A percentile compares a stretch with the other conserved stretches of the same genome.
These are phyloP conservation scores for Bactericera cockerelli DNA, from an alignment of 1,140 invertebrate genomes.

Conservation along the genomic window DNA sequence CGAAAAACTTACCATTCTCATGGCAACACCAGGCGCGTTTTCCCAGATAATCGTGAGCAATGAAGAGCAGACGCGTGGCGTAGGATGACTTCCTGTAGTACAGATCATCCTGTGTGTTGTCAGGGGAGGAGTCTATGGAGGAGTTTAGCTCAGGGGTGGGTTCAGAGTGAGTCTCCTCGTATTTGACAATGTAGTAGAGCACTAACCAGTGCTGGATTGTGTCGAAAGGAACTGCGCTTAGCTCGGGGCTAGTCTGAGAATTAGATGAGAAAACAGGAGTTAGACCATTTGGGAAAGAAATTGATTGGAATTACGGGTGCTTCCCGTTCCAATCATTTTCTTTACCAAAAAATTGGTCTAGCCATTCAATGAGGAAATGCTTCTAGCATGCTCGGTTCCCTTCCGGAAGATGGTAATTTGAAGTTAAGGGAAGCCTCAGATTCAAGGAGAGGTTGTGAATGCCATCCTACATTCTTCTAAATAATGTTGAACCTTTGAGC, in stretches of 20 bases:
- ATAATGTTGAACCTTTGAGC: too few species aligned
- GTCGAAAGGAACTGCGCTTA: constrained; percentile 41
- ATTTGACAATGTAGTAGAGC: constrained; percentile 56
- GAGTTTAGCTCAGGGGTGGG: background rate
- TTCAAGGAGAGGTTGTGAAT: too few species aligned
- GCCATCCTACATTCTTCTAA: too few species aligned
- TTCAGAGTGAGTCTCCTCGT: constrained; percentile 25
- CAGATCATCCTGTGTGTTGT: background rate
- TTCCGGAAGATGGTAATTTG: too few species aligned
- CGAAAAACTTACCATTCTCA: constrained; percentile 7
- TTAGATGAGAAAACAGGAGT: too few species aligned
- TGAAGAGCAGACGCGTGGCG: constrained; percentile 62
- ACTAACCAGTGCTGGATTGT: constrained; percentile 67
- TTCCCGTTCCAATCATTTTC: too few species aligned
- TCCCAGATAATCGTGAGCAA: constrained; percentile 71
- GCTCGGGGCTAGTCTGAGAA: background rate
- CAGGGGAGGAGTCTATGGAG: background rate
- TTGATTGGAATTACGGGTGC: too few species aligned
- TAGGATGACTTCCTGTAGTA: constrained; percentile 31
- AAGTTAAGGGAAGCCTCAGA: too few species aligned
- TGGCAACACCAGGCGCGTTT: constrained; percentile 27
- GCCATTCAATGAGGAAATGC: too few species aligned
- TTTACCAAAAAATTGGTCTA: too few species aligned
- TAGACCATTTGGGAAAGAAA: too few species aligned
- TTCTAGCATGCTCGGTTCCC: too few species aligned